These are phyloP conservation scores for Diglossa cyanea DNA, from an alignment of 2,797 vertebrate species.

Conservation along the genomic window DNA sequence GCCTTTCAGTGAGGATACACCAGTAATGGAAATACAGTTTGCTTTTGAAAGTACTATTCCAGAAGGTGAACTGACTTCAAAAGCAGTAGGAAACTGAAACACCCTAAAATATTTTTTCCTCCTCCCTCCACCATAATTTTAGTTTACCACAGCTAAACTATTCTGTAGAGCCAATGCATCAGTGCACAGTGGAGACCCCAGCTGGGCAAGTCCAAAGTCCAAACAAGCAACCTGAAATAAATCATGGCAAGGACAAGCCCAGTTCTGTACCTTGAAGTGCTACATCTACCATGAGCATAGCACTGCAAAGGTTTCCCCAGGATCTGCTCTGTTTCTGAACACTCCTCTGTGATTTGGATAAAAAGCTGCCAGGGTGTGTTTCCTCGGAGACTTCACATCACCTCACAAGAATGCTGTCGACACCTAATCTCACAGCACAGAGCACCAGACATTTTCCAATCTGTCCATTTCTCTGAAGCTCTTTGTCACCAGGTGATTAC, in stretches of 20 bases:
- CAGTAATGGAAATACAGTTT: neutral
- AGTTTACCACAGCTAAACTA: neutral
- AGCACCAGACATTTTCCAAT: neutral
- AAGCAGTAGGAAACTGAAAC: neutral
- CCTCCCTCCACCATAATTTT: neutral
- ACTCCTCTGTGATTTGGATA: neutral
- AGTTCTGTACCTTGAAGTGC: neutral
- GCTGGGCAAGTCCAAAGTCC: neutral
- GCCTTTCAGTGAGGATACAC: neutral
- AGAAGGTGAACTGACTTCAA: neutral
- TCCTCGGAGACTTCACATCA: neutral
- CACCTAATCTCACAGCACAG: neutral
- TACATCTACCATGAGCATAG: neutral
- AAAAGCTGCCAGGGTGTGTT: neutral
- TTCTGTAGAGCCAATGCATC: accelerated
- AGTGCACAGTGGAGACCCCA: neutral
- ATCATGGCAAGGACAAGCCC: neutral
- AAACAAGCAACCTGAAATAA: neutral
- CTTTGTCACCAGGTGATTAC: neutral
- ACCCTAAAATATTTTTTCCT: neutral
- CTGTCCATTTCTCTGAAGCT: neutral
- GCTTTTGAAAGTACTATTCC: neutral
- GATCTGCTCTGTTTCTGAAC: neutral
- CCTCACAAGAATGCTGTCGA: neutral
- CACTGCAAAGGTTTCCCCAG: neutral